phyloP scores from a whole-genome alignment of 2,113 vertebrate genomes.

The Otus sunia region DNA sequence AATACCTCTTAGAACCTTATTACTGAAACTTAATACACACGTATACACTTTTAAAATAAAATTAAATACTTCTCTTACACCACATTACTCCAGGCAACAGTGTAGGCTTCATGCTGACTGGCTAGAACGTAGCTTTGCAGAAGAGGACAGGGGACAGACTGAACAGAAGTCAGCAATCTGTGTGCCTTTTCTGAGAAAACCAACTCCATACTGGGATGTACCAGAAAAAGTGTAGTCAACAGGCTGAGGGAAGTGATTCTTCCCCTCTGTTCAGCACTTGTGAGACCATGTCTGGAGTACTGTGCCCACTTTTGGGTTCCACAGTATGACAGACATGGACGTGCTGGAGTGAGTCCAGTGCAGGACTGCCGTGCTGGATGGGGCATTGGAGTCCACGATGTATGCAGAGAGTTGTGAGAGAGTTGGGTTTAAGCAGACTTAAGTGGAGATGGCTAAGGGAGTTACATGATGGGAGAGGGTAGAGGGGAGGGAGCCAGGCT shows the following conservation, averaged over 20 bases:
- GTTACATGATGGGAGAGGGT: neutral
- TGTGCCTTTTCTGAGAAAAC: neutral
- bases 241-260: neutral
- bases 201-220: neutral
- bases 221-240: neutral
- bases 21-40: neutral
- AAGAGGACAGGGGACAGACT: neutral
- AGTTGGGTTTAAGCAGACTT: neutral
- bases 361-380: neutral
- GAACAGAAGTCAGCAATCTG: neutral
- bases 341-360: neutral
- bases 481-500: neutral
- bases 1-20: neutral
- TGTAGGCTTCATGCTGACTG: neutral
- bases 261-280: neutral
- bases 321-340: rapidly evolving
- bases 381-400: rapidly evolving
- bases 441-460: neutral
- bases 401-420: neutral
- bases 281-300: neutral
- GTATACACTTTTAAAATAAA: neutral
- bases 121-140: neutral
- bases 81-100: neutral
- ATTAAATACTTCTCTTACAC: neutral
- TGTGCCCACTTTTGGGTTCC: neutral